Base-by-base conservation (phyloP, 2,113 vertebrate species). In the Anthoscopus minutus region DNA sequence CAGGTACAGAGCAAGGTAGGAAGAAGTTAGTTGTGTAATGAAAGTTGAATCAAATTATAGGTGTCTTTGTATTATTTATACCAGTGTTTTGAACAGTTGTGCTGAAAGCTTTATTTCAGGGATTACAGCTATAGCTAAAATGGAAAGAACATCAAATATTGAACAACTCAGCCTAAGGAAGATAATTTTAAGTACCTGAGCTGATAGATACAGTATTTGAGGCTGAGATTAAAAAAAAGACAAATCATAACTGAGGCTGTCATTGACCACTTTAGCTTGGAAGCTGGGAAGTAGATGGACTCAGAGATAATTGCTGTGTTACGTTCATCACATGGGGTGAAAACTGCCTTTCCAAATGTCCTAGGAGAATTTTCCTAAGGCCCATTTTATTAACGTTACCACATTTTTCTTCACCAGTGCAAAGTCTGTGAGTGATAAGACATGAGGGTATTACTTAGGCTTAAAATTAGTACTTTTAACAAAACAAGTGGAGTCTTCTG, bases 121-220 rank as follows among this genome's bases (percentile, higher is more conserved):
- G 65, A 50, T 60, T 83, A 60, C 1, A 2, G 86, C 40, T 92
- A 92, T 58, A 87, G 44, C 88, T 95, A 71, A 97, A 96, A 96
- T 87, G 89, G 92, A 96, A 94, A 89, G 80, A 83, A 37, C 93
- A 96, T 97, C 31, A 97, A 96, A 96, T 96, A 96, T 96, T 96
- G 93, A 97, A 95, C 88, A 92, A 74, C 60, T 37, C 16, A 44
- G 87, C 62, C 65, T 60, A 61, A 67, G 67, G 73, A 94, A 79
- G 79, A 78, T 65, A 79, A 60, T 67, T 92, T 83, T 87, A 94
- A 93, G 81, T 87, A 94, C 80, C 65, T 92, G 70, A 78, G n/a
- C 70, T 94, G 81, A 90, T 88, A 97, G 73, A 70, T 77, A 42
- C 12, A 81, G 69, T 70, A 81, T 86, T 47, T 89, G 74, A 65